Evolutionary conservation across 30 jellyfish, hydroid and myxozoan genomes (phyloP), one percentile per base, ranked within the genome.

Genomic region (Rhopilema esculentum): DNA sequence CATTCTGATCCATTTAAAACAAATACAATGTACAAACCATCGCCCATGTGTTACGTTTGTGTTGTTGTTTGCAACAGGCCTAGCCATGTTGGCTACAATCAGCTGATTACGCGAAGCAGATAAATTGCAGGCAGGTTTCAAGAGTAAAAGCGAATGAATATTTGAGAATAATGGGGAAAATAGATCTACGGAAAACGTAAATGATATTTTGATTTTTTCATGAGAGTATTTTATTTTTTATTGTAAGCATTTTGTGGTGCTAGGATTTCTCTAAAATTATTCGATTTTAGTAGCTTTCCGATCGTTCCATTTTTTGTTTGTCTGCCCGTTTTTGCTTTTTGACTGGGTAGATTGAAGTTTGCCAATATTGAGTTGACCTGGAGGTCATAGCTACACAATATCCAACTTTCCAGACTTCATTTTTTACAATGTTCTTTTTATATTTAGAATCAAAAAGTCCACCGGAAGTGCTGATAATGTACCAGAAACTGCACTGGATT

Each of bases 111-210:
- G 8, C 30, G 73, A 63, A 0, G 29, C 27, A 7, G 73, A 63
- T 63, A n/a, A n/a, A 19, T 63, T 63, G 30, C 27, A 63, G 18
- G 73, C 73, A 63, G 73, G 73, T 63, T 63, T 63, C 30, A n/a
- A 24, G 29, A 9, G 73, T 63, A 63, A 24, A 19, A 63, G 29
- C 27, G 7, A 24, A 63, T 63, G 9, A n/a, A 63, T 63, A 63
- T 63, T 0, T 24, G 25, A n/a, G 69, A 70, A n/a, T n/a, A 27
- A 23, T 26, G 62, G 7, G 48, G 67, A 27, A 27, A 26, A 0
- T 19, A n/a, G 23, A 27, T 27, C 0, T 18, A 70, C 26, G 52
- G 81, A 27, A 31, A 70, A n/a, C 52, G 52, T 31, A 19, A 29
- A 70, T 19, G 15, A 70, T n/a, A 70, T 70, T 6, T 26, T 29